Conservation (phyloP, 2,113 vertebrate genomes). For the Lucifuga dentata region DNA sequence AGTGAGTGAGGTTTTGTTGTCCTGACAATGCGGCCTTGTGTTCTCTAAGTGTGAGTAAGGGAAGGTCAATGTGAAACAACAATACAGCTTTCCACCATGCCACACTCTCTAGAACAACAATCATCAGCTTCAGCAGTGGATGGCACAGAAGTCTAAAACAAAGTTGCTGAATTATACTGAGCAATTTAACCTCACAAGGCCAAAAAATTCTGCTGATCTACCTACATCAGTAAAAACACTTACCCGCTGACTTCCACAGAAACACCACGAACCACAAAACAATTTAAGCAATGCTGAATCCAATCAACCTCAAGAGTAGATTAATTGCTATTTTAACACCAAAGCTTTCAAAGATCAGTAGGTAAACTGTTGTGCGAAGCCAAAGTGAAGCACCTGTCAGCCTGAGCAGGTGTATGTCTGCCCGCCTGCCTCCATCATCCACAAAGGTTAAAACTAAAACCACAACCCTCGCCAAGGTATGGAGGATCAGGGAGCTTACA, state of each 20-base stretch:
- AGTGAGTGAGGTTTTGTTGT: constrained; percentile 45
- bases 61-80: constrained; percentile 60
- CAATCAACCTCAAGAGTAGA: constrained; percentile 13
- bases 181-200: constrained; percentile 26
- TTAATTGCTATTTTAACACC: constrained; percentile 23
- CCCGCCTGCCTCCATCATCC: constrained; percentile 11
- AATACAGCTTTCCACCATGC: constrained; percentile 36
- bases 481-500: constrained; percentile 41
- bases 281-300: constrained; percentile 6
- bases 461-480: constrained; percentile 24
- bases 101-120: constrained; percentile 24
- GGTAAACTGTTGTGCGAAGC: neutral
- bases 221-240: constrained; percentile 12
- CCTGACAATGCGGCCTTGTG: constrained; percentile 64
- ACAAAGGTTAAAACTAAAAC: constrained; percentile 46
- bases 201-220: constrained; percentile 30
- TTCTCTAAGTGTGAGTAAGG: constrained; percentile 25
- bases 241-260: constrained; percentile 3
- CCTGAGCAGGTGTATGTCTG: constrained; percentile 61
- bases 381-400: constrained; percentile 50
- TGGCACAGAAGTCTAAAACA: constrained; percentile 3
- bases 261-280: constrained; percentile 44
- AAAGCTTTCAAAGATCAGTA: neutral
- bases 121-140: constrained; percentile 16
- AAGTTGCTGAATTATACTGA: constrained; percentile 31